Base-by-base conservation (phyloP, 2,888 invertebrate species). In the Nysson spinosus region DNA sequence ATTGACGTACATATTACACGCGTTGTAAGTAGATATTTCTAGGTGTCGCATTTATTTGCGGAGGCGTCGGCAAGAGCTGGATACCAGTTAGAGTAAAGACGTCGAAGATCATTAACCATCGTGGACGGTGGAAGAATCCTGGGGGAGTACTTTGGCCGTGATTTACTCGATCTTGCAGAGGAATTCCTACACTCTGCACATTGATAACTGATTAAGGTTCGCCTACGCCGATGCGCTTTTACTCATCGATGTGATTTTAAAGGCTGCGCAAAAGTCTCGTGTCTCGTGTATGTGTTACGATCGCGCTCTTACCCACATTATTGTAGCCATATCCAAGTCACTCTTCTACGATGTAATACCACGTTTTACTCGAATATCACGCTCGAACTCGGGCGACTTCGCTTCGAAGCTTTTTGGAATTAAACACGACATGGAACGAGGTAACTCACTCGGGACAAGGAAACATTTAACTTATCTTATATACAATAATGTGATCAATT, bases 181-280 rank as follows among this genome's bases (percentile, higher is more conserved):
- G 40, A 34, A 17, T 50, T 55, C 51, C 20, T 47, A 55, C 40
- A 44, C 42, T 40, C 39, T 46, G 24, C 22, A 44, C 35, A 12
- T 22, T 12, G 20, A 6, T 30, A 54, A 46, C 72, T 70, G 74
- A 60, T 52, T 60, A 42, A 60, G 67, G 66, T 52, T 71, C 52
- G 40, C 68, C 49, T 42, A 58, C 67, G 66, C 60, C 60, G 24
- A 67, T 50, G 74, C 64, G 69, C 42, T 65, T 80, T 75, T 77
- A 82, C 82, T 84, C 81, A 80, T 84, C 77, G 82, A 85, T 85
- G 85, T 85, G 85, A 85, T 85, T 84, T 80, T 78, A 82, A 82
- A 71, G 78, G 77, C 77, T 82, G 79, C 80, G 83, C 84, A 81
- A 79, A n/a, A 77, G 72, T 79, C 82, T 81, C 81, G 82, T 85